Evolutionary conservation across 2,797 vertebrate genomes (phyloP), one percentile per base, ranked within the genome.

Genomic region (Gadopsis bispinosus): DNA sequence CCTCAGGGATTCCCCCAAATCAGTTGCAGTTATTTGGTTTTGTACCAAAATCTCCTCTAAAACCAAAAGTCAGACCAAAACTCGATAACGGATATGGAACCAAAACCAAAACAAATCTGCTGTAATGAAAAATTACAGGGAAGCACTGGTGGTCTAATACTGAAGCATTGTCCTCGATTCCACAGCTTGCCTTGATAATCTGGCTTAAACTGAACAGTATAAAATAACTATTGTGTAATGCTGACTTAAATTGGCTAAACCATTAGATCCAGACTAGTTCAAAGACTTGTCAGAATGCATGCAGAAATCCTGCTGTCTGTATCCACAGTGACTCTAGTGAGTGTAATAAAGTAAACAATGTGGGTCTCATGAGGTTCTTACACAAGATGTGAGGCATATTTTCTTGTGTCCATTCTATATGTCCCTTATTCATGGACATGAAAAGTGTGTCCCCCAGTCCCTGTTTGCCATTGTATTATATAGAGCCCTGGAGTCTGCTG

Each of bases 401-500:
- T 61, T 60, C 60, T 16, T 43, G 31, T 51, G 72, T 69, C 54
- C 31, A 43, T 58, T 77, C 41, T 74, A 19, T 67, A 76, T 29
- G 37, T 70, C 26, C 11, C 13, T 75, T n/a, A 51, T 80, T 83
- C 69, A 73, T 81, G 59, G 60, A 73, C 50, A 68, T 45, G 66
- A 79, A 69, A 56, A 65, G 59, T 50, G 75, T 70, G 43, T 67
- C 68, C 41, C 73, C 60, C 58, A 19, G 63, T 72, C 47, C 37
- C 66, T 83, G 45, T 68, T 80, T 70, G 61, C 33, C 2, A 10
- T 50, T 71, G 70, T 41, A 41, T 78, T 41, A 69, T 41, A 69
- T 65, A 35, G 59, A 79, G 60, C 59, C 79, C 79, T 41, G 67
- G 31, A 88, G 85, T 81, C 67, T 85, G 83, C 73, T 60, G 83